phyloP scores from a whole-genome alignment of 2,113 vertebrate species.

The Chunga burmeisteri region DNA sequence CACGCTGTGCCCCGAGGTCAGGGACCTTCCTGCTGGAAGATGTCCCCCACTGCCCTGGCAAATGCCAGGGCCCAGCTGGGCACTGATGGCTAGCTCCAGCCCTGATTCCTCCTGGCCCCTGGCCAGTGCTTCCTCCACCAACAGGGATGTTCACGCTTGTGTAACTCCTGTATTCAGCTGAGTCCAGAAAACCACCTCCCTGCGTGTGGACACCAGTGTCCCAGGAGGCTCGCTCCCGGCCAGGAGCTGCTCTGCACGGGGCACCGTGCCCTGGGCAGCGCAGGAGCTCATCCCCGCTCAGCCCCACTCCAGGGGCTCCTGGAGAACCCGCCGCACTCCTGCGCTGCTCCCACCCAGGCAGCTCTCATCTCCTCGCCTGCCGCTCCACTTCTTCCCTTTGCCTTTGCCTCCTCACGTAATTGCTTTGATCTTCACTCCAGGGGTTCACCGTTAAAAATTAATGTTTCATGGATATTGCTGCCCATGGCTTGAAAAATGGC shows the following conservation, averaged over 20 bases:
- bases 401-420: background rate
- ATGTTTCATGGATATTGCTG: conserved; percentile 13
- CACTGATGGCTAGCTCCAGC: background rate
- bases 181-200: background rate
- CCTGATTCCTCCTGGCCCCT: background rate
- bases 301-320: background rate
- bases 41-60: background rate
- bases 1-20: fast-evolving
- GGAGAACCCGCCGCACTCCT: fast-evolving
- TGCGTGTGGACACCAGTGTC: fast-evolving
- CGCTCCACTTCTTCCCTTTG: background rate
- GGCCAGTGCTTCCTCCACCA: background rate
- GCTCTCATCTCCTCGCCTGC: background rate
- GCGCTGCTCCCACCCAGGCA: background rate
- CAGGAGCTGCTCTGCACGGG: background rate
- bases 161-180: background rate
- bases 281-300: fast-evolving
- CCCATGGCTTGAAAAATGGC: background rate
- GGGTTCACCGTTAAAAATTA: conserved; percentile 5
- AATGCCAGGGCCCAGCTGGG: background rate
- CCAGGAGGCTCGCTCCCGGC: fast-evolving
- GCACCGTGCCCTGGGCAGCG: fast-evolving
- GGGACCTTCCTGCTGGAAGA: background rate
- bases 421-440: conserved; percentile 41
- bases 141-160: background rate